Evolutionary conservation across 2,113 vertebrate genomes (phyloP).

Genomic region (Buteo buteo): DNA sequence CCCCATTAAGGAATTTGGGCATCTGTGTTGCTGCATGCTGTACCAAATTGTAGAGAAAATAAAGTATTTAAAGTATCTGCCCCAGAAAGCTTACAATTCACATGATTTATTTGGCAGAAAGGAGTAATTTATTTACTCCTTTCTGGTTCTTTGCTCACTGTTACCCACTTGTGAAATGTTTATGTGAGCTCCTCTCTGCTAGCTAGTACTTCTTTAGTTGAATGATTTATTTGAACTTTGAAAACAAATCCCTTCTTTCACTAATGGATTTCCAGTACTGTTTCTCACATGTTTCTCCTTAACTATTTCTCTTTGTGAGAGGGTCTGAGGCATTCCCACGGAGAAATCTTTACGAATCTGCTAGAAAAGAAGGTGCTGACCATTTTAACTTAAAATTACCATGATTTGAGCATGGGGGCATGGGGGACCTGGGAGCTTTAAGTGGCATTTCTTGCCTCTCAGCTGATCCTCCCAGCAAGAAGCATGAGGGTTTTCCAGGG

Average conservation of each 20-base stretch:
- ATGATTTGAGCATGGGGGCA: not conserved
- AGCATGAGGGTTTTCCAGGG: not conserved
- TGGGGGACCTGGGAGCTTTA: not conserved
- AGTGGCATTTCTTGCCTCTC: not conserved
- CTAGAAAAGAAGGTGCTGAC: not conserved
- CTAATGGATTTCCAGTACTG: not conserved
- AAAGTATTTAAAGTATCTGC: not conserved
- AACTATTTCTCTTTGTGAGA: not conserved
- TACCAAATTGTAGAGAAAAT: not conserved
- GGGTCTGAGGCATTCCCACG: not conserved
- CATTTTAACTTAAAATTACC: not conserved
- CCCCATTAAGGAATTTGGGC: not conserved
- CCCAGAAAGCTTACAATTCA: not conserved
- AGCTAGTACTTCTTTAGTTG: not conserved
- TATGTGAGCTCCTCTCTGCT: not conserved
- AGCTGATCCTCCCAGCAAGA: not conserved
- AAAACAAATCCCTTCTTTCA: conserved; percentile 7
- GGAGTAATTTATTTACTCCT: not conserved
- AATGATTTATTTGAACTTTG: not conserved
- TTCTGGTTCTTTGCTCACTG: conserved; percentile 11
- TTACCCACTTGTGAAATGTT: conserved; percentile 17
- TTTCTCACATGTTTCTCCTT: not conserved
- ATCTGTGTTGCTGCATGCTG: not conserved
- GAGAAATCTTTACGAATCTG: not conserved
- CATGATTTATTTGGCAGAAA: not conserved